phyloP scores from a whole-genome alignment of 2,888 invertebrate species.

The Rapana venosa region DNA sequence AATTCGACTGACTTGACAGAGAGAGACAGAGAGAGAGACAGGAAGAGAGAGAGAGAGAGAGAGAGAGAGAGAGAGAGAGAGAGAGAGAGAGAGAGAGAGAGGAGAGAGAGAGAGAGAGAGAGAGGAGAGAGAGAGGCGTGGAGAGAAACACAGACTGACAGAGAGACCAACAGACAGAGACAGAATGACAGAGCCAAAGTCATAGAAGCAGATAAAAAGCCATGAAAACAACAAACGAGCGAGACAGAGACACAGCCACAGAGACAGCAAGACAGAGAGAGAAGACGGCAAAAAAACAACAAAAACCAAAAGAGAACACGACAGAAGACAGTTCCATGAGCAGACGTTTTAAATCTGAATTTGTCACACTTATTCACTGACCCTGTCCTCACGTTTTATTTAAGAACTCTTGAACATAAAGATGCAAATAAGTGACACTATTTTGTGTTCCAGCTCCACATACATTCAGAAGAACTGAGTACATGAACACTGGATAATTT shows the following conservation, averaged over 20 bases:
- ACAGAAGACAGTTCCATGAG: no score
- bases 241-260: neutral
- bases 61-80: slow-evolving; percentile 22
- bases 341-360: no score
- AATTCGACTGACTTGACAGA: neutral
- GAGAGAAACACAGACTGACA: slow-evolving; percentile 18
- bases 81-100: slow-evolving; percentile 33
- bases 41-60: neutral
- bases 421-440: no score
- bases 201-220: neutral
- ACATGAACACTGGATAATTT: no score
- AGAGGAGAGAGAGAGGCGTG: slow-evolving; percentile 24
- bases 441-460: no score
- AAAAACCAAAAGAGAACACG: no score
- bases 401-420: no score
- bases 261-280: neutral
- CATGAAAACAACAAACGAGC: neutral
- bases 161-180: neutral
- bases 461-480: no score
- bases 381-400: no score
- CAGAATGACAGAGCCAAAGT: neutral
- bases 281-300: neutral
- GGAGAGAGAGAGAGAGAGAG: neutral
- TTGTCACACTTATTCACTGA: no score
- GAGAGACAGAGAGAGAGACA: neutral